Conservation (phyloP, 2,797 vertebrate species). For the Chromobotia macracanthus region DNA sequence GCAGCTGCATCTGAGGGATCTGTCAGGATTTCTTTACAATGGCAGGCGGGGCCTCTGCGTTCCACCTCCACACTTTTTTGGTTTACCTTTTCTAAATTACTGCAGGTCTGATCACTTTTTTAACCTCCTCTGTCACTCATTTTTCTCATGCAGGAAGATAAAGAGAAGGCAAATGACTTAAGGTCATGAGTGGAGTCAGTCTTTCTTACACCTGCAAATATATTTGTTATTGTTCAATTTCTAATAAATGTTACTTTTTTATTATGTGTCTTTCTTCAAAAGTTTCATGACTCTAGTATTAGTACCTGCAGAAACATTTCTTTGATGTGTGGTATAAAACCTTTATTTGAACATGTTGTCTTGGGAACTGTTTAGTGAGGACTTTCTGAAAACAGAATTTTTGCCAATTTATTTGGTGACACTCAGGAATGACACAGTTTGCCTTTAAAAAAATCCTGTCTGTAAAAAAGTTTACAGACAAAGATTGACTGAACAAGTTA, state of each 20-base stretch:
- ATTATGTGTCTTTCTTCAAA: too few species aligned
- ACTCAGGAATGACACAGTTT: neutral
- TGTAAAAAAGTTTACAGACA: neutral
- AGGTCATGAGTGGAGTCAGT: slow-evolving; percentile 6
- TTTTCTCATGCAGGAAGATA: slow-evolving; percentile 25
- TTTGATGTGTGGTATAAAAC: too few species aligned
- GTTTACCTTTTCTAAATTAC: slow-evolving; percentile 41
- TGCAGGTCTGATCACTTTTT: slow-evolving; percentile 34
- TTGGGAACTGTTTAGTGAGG: too few species aligned
- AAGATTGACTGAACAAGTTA: slow-evolving; percentile 1
- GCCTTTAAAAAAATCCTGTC: neutral
- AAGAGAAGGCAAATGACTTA: slow-evolving; percentile 3
- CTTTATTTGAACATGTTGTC: too few species aligned
- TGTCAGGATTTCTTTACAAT: neutral
- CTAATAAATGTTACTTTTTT: too few species aligned
- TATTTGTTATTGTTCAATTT: too few species aligned
- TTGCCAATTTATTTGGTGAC: neutral
- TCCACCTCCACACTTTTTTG: slow-evolving; percentile 21
- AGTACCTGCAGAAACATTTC: too few species aligned
- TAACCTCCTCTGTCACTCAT: slow-evolving; percentile 12
- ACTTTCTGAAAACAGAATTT: neutral
- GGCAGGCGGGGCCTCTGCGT: neutral
- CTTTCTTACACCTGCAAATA: neutral
- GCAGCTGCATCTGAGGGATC: neutral
- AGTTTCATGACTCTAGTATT: too few species aligned